Conservation (phyloP, 1,140 invertebrate species). For the Limonius californicus region DNA sequence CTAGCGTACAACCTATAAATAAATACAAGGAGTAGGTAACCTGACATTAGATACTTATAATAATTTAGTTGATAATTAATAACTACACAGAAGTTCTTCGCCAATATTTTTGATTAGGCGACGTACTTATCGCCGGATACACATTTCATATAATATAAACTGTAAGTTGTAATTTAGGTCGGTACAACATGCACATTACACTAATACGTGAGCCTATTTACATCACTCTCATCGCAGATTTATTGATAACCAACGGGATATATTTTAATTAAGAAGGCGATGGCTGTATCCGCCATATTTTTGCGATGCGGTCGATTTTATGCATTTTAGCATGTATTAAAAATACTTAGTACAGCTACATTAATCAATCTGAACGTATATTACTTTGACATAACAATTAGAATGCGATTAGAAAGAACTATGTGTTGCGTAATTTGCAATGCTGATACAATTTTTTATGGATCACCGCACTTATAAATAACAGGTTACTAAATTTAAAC, state of each 20-base stretch:
- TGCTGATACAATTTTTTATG: not conserved
- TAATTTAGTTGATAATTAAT: slow-evolving; percentile 4
- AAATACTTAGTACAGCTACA: not conserved
- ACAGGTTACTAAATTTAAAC: not conserved
- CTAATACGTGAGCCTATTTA: slow-evolving; percentile 10
- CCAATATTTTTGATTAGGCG: slow-evolving; percentile 1
- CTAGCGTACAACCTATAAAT: not conserved
- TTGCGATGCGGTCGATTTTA: not conserved
- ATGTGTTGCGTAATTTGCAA: not conserved
- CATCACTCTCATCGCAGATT: not conserved
- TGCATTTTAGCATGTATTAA: not conserved
- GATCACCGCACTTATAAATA: not conserved
- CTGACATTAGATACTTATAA: slow-evolving; percentile 1
- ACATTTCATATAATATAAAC: slow-evolving; percentile 9
- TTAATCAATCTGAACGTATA: not conserved
- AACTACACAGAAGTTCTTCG: slow-evolving; percentile 1
- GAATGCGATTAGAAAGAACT: not conserved
- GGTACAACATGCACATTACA: slow-evolving; percentile 9
- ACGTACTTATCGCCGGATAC: slow-evolving; percentile 3
- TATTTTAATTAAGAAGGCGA: not conserved
- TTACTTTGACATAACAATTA: not conserved
- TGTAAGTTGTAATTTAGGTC: not conserved
- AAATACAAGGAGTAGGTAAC: not conserved
- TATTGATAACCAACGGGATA: slow-evolving; percentile 6
- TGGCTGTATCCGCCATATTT: not conserved